Percentiles rank a stretch among this genome's conserved stretches.
phyloP scores from a whole-genome alignment of 2,113 vertebrate genomes.

The Cyanoramphus novaezelandiae region DNA sequence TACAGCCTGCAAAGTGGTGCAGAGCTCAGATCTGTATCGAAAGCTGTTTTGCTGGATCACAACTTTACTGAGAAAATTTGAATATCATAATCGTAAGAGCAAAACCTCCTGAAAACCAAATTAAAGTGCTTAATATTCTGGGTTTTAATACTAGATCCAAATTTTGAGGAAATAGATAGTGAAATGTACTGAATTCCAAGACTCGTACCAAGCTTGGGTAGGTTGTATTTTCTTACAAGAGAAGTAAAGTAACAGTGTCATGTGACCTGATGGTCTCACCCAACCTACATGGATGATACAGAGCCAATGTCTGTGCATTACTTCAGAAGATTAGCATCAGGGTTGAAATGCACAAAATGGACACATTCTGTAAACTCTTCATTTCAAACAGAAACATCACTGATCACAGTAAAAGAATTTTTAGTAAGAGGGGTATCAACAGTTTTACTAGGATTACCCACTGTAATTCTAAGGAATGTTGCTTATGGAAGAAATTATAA shows the following conservation, averaged over 20 bases:
- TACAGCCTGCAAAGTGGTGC: not conserved
- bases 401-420: not conserved
- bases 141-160: not conserved
- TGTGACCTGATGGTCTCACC: not conserved
- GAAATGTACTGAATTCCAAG: not conserved
- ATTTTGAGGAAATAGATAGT: not conserved
- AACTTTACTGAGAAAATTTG: not conserved
- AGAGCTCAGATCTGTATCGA: not conserved
- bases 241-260: not conserved
- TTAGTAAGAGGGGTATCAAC: not conserved
- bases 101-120: not conserved
- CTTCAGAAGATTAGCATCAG: not conserved
- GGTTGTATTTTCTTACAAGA: not conserved
- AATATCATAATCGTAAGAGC: not conserved
- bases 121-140: not conserved
- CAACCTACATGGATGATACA: not conserved
- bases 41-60: not conserved
- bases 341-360: not conserved
- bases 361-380: rapidly evolving
- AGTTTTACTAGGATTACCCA: not conserved
- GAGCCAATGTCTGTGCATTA: not conserved
- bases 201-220: not conserved
- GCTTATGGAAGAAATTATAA: not conserved
- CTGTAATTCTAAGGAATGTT: not conserved
- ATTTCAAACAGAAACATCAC: not conserved